Conservation (phyloP, 2,888 invertebrate genomes). For the Romanomermis culicivorax region DNA sequence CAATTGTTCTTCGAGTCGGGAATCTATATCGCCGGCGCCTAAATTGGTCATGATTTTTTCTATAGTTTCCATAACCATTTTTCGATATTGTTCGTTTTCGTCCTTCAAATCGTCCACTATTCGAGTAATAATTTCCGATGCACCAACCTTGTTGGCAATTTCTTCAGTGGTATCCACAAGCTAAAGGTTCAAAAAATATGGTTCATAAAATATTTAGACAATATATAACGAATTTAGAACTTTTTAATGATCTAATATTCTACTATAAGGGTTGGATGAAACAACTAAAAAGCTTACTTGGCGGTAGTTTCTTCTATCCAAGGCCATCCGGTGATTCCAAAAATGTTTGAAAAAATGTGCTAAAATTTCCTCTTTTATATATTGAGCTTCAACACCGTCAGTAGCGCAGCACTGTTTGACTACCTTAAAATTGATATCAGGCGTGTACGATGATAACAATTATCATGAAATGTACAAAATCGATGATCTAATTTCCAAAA, state of each 20-base stretch:
- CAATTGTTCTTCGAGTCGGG: conserved; percentile 85
- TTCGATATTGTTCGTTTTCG: conserved; percentile 95
- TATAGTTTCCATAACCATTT: conserved; percentile 99
- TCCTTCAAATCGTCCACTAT: conserved; percentile 98
- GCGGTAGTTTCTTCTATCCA: conserved; percentile 87
- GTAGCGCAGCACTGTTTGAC: conserved; percentile 99
- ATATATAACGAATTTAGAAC: conserved; percentile 2
- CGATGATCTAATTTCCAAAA: no score
- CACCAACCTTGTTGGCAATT: conserved; percentile 99
- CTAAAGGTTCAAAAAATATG: conserved; percentile 27
- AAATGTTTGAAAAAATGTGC: conserved; percentile 98
- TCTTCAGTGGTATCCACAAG: conserved; percentile 98
- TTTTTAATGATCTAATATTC: conserved; percentile 6
- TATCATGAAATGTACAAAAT: no score
- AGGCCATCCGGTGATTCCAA: conserved; percentile 99
- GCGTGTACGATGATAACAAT: no score
- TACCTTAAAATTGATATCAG: conserved; percentile 40
- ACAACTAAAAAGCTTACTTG: conserved; percentile 44
- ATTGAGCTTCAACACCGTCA: conserved; percentile 96
- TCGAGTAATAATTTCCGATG: conserved; percentile 85
- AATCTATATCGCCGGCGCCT: conserved; percentile 93
- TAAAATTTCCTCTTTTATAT: conserved; percentile 94
- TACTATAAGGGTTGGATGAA: no score
- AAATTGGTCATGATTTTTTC: conserved; percentile 94
- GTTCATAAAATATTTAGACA: neutral